Percentiles rank a stretch among this genome's conserved stretches.
Evolutionary conservation across 2,797 vertebrate species (phyloP).

Genomic region (Myripristis jacobus): DNA sequence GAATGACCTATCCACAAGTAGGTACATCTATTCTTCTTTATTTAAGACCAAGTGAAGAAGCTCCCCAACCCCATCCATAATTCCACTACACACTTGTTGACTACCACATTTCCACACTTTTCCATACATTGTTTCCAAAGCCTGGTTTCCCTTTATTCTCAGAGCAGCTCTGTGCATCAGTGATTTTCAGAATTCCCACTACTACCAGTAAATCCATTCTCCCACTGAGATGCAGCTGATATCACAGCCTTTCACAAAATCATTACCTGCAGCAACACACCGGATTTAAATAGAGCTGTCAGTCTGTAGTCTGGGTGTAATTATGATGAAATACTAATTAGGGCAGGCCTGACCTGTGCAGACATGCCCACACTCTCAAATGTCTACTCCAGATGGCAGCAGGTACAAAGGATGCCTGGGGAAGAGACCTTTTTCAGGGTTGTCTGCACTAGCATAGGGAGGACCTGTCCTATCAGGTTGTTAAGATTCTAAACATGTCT

Average conservation of each 20-base stretch:
- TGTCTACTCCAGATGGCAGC: conserved; percentile 78
- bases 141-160: background rate
- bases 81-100: too few relatives aligned
- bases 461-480: conserved; percentile 40
- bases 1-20: background rate
- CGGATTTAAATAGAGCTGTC: conserved; percentile 76
- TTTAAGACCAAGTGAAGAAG: too few relatives aligned
- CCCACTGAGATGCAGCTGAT: conserved; percentile 22
- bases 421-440: conserved; percentile 58
- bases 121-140: conserved; percentile 8
- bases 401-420: conserved; percentile 68
- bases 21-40: background rate
- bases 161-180: background rate
- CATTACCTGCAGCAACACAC: conserved; percentile 46
- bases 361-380: conserved; percentile 68
- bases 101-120: background rate
- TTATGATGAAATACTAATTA: conserved; percentile 83
- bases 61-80: too few relatives aligned
- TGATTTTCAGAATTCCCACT: conserved; percentile 1
- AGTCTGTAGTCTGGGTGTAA: conserved; percentile 68
- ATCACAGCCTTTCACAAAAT: conserved; percentile 43
- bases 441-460: conserved; percentile 40
- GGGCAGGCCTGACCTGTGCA: conserved; percentile 70
- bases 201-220: conserved; percentile 13
- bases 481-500: conserved; percentile 55